Base-by-base conservation (phyloP, 2,888 invertebrate species). In the Gibbula magus region DNA sequence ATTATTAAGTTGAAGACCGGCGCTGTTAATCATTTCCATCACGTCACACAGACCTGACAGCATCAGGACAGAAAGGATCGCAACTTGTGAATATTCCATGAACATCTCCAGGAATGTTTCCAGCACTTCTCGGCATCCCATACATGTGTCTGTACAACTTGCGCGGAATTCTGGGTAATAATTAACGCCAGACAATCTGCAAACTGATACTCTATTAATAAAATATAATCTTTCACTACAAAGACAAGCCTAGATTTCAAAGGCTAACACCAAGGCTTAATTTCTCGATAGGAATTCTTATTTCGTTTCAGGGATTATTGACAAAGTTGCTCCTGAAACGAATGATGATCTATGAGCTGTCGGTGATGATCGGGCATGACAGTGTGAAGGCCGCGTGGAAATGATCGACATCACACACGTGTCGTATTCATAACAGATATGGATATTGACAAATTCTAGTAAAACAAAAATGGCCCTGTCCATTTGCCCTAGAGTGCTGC, bases 61-160 rank as follows among this genome's bases (percentile, higher is more conserved):
- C 10, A 13, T 16, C 25, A 61, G 61, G 29, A 45, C 61, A 22
- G 25, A 25, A 13, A 22, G 22, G 61, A 61, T 61, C 61, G 61
- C 29, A 4, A 61, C 61, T 61, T 61, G 61, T 61, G 29, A 61
- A 61, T 61, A 61, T 61, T 61, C 61, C 61, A 61, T 61, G 61
- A 29, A 29, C 22, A 61, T 18, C 29, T 61, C 61, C 61, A 61
- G 29, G 61, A 61, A 61, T 61, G 61, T 29, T 25, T 13, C 25
- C 61, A n/a, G 29, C 61, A 25, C 18, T 61, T 61, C 56, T 13
- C 25, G 29, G 29, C 61, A 61, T 29, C 25, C 18, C 61, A 29
- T 25, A 29, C 25, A 61, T 29, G 25, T 18, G 4, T 16, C 13
- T 29, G 16, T 29, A 13, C 29, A 29, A 29, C 22, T 29, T 7